Evolutionary conservation across 2,888 invertebrate species (phyloP).

Genomic region (Blomia tropicalis): DNA sequence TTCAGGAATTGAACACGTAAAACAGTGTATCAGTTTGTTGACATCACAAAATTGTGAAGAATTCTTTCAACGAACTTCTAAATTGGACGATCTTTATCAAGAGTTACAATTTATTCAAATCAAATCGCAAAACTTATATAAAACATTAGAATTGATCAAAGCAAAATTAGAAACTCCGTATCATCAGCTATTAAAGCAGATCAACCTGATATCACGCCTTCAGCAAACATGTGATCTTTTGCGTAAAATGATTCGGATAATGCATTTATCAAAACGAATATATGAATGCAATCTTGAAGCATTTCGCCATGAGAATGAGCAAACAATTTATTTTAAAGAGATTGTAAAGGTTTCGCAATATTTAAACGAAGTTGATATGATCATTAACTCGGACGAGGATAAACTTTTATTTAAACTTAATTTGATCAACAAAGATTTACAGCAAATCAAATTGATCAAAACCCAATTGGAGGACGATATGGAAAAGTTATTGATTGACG

Average conservation of each 20-base stretch:
- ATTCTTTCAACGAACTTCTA: conserved; percentile 14
- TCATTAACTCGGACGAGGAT: conserved; percentile 19
- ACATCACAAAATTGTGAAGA: conserved; percentile 21
- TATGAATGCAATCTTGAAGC: conserved; percentile 8
- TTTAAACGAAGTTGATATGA: conserved; percentile 20
- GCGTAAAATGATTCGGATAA: conserved; percentile 22
- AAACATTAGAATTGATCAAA: conserved; percentile 12
- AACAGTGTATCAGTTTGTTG: conserved; percentile 9
- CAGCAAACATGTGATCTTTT: conserved; percentile 25
- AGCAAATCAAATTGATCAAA: neutral
- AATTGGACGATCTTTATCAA: conserved; percentile 21
- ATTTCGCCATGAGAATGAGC: conserved; percentile 8
- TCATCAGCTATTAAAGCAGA: conserved; percentile 14
- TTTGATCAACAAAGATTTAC: conserved; percentile 14
- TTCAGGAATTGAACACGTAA: conserved; percentile 21
- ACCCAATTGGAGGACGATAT: neutral
- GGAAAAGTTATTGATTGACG: conserved; percentile 4
- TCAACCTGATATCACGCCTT: conserved; percentile 22
- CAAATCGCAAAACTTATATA: conserved; percentile 8
- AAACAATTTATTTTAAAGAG: conserved; percentile 14
- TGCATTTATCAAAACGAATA: conserved; percentile 19
- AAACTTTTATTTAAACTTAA: conserved; percentile 9
- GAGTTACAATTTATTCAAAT: conserved; percentile 16
- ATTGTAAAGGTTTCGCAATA: conserved; percentile 19
- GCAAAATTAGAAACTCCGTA: conserved; percentile 20